A percentile compares a stretch with the other conserved stretches of the same genome.
Evolutionary conservation across 2,113 vertebrate genomes (phyloP).

Genomic region (Cathartes aura): DNA sequence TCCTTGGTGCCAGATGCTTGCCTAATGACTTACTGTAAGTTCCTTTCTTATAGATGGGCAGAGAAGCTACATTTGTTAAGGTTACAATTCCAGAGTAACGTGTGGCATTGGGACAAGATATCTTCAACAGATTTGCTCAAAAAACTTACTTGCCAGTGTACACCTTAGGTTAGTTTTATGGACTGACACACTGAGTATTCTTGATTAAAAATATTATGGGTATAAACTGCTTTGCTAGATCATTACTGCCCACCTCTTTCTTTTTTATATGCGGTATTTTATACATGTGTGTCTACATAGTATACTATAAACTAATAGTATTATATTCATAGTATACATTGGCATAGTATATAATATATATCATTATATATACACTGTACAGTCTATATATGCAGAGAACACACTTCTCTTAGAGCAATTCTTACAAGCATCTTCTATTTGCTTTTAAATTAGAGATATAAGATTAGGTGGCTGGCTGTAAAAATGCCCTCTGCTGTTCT

Average conservation of each 20-base stretch:
- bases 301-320: neutral
- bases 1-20: neutral
- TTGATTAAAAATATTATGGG: neutral
- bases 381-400: neutral
- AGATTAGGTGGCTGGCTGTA: neutral
- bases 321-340: neutral
- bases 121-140: neutral
- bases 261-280: neutral
- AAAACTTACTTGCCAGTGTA: neutral
- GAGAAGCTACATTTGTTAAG: neutral
- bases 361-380: rapidly evolving
- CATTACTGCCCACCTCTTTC: neutral
- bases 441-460: neutral
- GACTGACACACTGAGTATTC: neutral
- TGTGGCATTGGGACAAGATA: neutral
- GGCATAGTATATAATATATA: neutral
- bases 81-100: neutral
- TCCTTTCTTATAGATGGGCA: neutral
- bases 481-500: neutral
- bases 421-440: neutral
- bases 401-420: neutral
- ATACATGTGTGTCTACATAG: rapidly evolving
- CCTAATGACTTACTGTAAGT: neutral
- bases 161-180: neutral
- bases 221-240: neutral